Conservation (phyloP, 2,797 vertebrate genomes). For the Salmo trutta region DNA sequence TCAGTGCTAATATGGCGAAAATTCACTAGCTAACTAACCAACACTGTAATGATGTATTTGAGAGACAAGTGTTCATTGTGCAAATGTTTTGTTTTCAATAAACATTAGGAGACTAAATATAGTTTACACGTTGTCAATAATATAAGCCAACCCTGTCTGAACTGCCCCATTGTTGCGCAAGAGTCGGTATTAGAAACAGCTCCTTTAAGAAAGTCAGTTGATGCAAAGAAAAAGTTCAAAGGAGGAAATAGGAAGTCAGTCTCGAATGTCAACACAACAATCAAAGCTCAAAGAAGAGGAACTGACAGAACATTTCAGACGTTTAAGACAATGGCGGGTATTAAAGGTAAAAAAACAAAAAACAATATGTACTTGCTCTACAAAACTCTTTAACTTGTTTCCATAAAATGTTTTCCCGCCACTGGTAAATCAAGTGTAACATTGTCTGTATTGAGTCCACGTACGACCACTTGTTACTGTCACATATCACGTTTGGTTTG, state of each 20-base stretch:
- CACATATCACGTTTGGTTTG: not conserved
- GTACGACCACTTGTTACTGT: not conserved
- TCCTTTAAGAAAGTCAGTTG: constrained; percentile 70
- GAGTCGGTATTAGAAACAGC: not conserved
- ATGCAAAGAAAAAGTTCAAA: constrained; percentile 24
- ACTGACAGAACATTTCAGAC: constrained; percentile 12
- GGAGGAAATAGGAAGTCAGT: constrained; percentile 74
- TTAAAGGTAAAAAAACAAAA: constrained; percentile 71
- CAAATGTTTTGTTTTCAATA: too few species aligned
- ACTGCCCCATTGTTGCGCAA: too few species aligned
- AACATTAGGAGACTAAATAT: too few species aligned
- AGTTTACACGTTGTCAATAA: too few species aligned
- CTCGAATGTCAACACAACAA: constrained; percentile 32
- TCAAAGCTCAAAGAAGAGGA: constrained; percentile 58
- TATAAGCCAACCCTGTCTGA: too few species aligned
- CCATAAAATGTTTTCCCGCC: too few species aligned
- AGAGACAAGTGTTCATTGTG: too few species aligned
- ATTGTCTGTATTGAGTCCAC: not conserved
- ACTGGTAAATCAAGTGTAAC: not conserved
- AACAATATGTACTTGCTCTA: not conserved
- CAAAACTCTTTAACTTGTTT: not conserved
- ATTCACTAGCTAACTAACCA: too few species aligned
- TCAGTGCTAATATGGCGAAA: too few species aligned
- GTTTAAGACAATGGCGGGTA: constrained; percentile 70
- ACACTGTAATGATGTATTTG: too few species aligned